These are phyloP conservation scores for Callosobruchus maculatus DNA, from an alignment of 2,888 invertebrate species.

Conservation along the genomic window DNA sequence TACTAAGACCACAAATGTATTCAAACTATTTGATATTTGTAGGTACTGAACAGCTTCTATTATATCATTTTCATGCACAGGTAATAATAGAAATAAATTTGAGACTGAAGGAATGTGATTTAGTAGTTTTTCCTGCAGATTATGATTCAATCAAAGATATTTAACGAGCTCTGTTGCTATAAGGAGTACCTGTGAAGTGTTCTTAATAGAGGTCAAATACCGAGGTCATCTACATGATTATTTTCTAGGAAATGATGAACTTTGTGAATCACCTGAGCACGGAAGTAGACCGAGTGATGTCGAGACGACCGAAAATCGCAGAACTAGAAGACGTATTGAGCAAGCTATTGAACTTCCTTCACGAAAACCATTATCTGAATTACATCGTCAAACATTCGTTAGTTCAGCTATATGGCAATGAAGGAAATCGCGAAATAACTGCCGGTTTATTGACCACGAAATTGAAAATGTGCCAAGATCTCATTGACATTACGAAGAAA, in stretches of 20 bases:
- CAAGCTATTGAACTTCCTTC: conserved; percentile 61
- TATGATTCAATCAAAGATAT: too few species aligned
- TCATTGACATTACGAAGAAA: conserved; percentile 57
- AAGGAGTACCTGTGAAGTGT: too few species aligned
- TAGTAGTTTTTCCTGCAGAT: too few species aligned
- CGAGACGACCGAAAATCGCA: conserved; percentile 53
- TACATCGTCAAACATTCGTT: conserved; percentile 67
- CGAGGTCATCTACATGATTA: background rate
- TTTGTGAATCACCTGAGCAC: conserved; percentile 65
- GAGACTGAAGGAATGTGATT: too few species aligned
- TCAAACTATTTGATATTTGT: too few species aligned
- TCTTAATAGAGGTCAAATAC: too few species aligned
- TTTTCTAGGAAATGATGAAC: conserved; percentile 55
- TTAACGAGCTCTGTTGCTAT: too few species aligned
- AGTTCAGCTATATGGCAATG: conserved; percentile 67
- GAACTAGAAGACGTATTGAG: conserved; percentile 61
- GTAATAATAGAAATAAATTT: too few species aligned
- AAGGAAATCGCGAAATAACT: conserved; percentile 58
- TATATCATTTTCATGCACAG: too few species aligned
- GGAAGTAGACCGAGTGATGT: conserved; percentile 63
- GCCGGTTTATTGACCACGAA: conserved; percentile 60
- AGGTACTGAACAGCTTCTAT: too few species aligned
- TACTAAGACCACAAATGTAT: too few species aligned
- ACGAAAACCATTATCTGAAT: conserved; percentile 64
- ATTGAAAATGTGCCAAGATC: conserved; percentile 59